Evolutionary conservation across 2,888 invertebrate genomes (phyloP), one percentile per base, ranked within the genome.

Genomic region (Patella pellucida): DNA sequence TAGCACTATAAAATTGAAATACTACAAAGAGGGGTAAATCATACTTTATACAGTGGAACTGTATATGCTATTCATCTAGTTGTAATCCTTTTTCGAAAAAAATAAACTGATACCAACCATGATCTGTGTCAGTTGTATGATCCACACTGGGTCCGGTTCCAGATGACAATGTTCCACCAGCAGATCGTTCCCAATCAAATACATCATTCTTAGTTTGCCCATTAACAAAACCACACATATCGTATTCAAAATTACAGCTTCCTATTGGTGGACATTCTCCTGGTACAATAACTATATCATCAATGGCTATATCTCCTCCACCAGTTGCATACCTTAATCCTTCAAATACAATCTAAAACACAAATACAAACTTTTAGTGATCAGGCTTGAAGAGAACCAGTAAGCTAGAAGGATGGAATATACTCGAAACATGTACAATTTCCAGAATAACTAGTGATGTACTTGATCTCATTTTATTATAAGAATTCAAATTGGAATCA

Each of bases 131-230:
- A 16, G 86, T 85, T 4, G 88, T 89, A 77, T 89, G 88, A 69
- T 89, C 89, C 4, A 84, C 85, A 27, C 83, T 77, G 3, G 89
- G 89, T 27, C 88, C 89, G 3, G 87, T 87, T 52, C 79, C 78
- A 14, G 78, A 52, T 12, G 84, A 79, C 50, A 85, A 74, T 11
- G 87, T 86, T 16, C 77, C 78, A 1, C 88, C 88, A 27, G 85
- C 82, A 72, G 85, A 85, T 73, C 88, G 79, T 75, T 85, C 73
- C 89, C 89, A 89, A 79, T 89, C 89, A 85, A 87, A 88, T 50
- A 84, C 77, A 73, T 87, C 87, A 12, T 81, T 79, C 52, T 75
- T 78, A 67, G 73, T 71, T 14, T 78, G 76, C 16, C 82, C 79
- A 69, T 87, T 88, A 27, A 81, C 83, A 79, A 83, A 88, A 23